phyloP scores from a whole-genome alignment of 2,888 invertebrate genomes.

The Drosophila borealis region DNA sequence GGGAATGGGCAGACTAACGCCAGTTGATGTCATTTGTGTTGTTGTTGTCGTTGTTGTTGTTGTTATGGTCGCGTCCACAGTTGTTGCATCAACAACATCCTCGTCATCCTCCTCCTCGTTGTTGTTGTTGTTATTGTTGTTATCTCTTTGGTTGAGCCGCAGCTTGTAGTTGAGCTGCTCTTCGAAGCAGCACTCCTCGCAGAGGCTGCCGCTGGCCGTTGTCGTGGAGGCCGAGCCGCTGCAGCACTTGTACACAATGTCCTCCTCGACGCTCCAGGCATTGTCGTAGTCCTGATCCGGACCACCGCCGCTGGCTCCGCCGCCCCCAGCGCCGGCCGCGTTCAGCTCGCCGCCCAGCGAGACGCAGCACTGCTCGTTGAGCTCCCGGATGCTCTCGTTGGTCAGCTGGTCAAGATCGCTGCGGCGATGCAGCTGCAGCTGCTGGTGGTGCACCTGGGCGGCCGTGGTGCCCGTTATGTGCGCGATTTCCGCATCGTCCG shows the following conservation, averaged over 20 bases:
- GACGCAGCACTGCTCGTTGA: constrained; percentile 83
- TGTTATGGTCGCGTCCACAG: constrained; percentile 4
- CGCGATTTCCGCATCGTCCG: constrained; percentile 89
- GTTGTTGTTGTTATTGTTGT: constrained; percentile 46
- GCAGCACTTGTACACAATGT: constrained; percentile 76
- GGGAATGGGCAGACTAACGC: constrained; percentile 31
- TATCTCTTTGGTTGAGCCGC: constrained; percentile 62
- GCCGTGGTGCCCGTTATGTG: constrained; percentile 84
- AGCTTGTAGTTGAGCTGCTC: constrained; percentile 66
- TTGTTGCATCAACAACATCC: not conserved
- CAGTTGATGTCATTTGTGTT: constrained; percentile 7
- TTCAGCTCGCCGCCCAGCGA: constrained; percentile 70
- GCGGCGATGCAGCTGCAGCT: constrained; percentile 45
- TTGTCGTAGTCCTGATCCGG: constrained; percentile 77
- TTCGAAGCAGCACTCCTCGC: constrained; percentile 68
- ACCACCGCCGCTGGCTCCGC: constrained; percentile 22
- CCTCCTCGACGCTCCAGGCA: constrained; percentile 83
- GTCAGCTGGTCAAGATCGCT: constrained; percentile 84
- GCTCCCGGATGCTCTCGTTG: constrained; percentile 81
- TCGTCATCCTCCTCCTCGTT: constrained; percentile 28
- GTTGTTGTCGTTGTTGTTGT: constrained; percentile 11
- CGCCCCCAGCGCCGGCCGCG: constrained; percentile 2
- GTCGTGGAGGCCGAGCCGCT: constrained; percentile 38
- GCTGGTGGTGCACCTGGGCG: constrained; percentile 82
- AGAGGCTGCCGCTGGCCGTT: constrained; percentile 41